These are phyloP conservation scores for Nesoenas mayeri DNA, from an alignment of 2,113 vertebrate genomes.

Conservation along the genomic window DNA sequence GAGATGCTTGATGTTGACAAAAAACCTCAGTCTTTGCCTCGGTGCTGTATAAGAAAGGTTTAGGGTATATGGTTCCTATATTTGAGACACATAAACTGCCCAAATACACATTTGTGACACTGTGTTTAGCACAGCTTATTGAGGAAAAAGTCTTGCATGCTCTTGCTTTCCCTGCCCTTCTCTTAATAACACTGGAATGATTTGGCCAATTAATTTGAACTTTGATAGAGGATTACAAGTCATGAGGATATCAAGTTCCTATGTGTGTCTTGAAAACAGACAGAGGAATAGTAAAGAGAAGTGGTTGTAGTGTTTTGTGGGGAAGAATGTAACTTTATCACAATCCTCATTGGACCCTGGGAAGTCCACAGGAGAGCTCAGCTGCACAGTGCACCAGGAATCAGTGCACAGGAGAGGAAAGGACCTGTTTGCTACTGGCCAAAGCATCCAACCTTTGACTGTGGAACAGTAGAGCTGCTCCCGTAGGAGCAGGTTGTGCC, in stretches of 20 bases:
- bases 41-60: background rate
- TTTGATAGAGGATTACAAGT: background rate
- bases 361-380: background rate
- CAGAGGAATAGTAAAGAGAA: background rate
- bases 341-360: background rate
- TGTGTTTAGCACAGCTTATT: background rate
- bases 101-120: background rate
- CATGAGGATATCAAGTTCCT: background rate
- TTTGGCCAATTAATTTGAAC: background rate
- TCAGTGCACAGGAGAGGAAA: background rate
- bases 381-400: too few relatives aligned
- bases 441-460: background rate
- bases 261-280: fast-evolving
- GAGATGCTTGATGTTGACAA: background rate
- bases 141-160: background rate
- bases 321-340: background rate
- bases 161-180: background rate
- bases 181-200: background rate
- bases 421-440: background rate
- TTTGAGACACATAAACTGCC: background rate
- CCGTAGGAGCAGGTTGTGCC: background rate
- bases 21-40: background rate
- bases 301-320: background rate
- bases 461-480: background rate
- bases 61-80: background rate